A percentile compares a stretch with the other conserved stretches of the same genome.
Conservation (phyloP, 2,888 invertebrate species). For the Zaprionus obscuricornis region DNA sequence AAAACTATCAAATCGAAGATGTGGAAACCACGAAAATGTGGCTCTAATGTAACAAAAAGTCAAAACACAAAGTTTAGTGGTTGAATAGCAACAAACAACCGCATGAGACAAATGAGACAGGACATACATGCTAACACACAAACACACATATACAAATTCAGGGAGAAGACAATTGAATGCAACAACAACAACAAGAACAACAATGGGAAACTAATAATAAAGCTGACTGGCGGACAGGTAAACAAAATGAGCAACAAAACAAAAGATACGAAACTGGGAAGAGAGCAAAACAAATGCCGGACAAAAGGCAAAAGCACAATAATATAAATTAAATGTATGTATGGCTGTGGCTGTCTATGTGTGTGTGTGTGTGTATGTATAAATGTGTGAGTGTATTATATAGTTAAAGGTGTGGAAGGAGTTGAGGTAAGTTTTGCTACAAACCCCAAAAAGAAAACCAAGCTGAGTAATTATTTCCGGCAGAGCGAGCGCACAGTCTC, state of each 20-base stretch:
- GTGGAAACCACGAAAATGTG: slow-evolving; percentile 74
- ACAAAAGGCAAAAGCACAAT: slow-evolving; percentile 76
- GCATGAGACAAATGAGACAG: slow-evolving; percentile 51
- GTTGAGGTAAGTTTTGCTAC: too few relatives aligned
- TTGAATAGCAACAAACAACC: slow-evolving; percentile 73
- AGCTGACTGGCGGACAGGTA: slow-evolving; percentile 58
- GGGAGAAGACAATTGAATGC: slow-evolving; percentile 53
- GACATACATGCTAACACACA: too few relatives aligned
- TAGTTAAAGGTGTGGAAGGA: not conserved
- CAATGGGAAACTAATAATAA: slow-evolving; percentile 57
- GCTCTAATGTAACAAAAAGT: slow-evolving; percentile 77
- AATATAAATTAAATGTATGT: slow-evolving; percentile 75
- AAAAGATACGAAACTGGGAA: slow-evolving; percentile 4
- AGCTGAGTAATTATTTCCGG: slow-evolving; percentile 78
- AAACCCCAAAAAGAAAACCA: slow-evolving; percentile 53
- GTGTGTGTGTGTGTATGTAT: slow-evolving; percentile 6
- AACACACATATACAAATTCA: too few relatives aligned
- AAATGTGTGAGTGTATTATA: not conserved
- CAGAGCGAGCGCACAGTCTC: slow-evolving; percentile 43
- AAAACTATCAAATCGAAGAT: slow-evolving; percentile 70
- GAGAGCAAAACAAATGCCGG: slow-evolving; percentile 43
- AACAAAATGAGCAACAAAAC: slow-evolving; percentile 53
- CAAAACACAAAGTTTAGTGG: slow-evolving; percentile 82
- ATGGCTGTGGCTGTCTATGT: slow-evolving; percentile 14
- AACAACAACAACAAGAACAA: slow-evolving; percentile 11